Conservation (phyloP, 2,797 vertebrate genomes). For the Cuniculus paca region DNA sequence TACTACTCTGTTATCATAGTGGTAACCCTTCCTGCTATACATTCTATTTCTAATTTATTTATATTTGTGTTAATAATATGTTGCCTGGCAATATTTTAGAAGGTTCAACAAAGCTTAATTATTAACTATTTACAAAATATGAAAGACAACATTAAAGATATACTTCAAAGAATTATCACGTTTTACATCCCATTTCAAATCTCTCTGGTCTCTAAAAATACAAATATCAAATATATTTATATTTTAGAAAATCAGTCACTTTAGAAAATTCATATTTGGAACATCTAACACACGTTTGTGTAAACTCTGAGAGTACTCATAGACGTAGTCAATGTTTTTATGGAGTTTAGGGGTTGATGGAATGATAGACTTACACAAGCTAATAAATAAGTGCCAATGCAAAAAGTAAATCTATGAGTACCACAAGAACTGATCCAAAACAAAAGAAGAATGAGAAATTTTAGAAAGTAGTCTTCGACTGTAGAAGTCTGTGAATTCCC, state of each 20-base stretch:
- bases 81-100: neutral
- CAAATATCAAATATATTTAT: neutral
- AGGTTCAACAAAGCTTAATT: neutral
- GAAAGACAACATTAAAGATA: neutral
- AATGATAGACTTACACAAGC: neutral
- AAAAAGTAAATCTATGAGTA: neutral
- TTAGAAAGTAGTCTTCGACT: neutral
- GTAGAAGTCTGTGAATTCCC: neutral
- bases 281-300: neutral
- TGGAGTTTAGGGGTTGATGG: neutral
- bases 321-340: neutral
- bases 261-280: neutral
- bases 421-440: neutral
- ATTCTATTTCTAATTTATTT: neutral
- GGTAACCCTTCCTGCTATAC: neutral
- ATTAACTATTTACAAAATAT: conserved; percentile 10
- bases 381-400: neutral
- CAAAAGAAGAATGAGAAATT: neutral
- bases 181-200: neutral
- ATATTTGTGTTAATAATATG: neutral
- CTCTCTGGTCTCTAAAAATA: neutral
- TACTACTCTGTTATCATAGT: rapidly evolving
- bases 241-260: neutral
- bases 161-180: neutral
- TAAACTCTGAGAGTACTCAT: neutral